phyloP scores from a whole-genome alignment of 1,140 invertebrate species.

The Carposina sasakii region DNA sequence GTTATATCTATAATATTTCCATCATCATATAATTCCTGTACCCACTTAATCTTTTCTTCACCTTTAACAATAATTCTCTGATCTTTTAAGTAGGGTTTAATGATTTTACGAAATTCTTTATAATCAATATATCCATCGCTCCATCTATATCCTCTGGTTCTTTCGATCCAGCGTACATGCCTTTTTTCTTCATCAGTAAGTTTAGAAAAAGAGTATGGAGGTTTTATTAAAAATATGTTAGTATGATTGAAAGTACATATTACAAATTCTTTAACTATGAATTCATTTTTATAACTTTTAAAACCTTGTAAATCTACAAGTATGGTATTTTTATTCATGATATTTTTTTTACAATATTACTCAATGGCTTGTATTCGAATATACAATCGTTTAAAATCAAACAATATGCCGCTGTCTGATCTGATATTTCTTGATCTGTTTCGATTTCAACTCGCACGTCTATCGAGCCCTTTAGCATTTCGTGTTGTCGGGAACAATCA shows the following conservation, averaged over 20 bases:
- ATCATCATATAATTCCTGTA: not conserved
- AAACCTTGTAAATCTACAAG: conserved; percentile 20
- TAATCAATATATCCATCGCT: conserved; percentile 9
- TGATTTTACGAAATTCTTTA: conserved; percentile 1
- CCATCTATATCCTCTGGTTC: conserved; percentile 6
- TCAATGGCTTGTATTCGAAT: conserved; percentile 26
- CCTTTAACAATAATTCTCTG: conserved; percentile 6
- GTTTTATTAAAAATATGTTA: conserved; percentile 15
- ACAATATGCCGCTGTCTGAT: conserved; percentile 26
- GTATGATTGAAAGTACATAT: not conserved
- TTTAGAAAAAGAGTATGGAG: conserved; percentile 12
- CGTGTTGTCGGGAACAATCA: conserved; percentile 36
- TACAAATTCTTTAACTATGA: conserved; percentile 21
- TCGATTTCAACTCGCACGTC: conserved; percentile 25
- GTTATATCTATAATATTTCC: not conserved
- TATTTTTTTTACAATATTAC: conserved; percentile 21
- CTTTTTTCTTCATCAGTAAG: too few species aligned
- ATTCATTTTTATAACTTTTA: conserved; percentile 13
- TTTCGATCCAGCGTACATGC: conserved; percentile 3
- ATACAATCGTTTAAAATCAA: conserved; percentile 27
- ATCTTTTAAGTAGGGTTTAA: conserved; percentile 2
- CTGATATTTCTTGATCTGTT: conserved; percentile 18
- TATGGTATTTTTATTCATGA: conserved; percentile 6
- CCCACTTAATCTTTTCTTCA: not conserved
- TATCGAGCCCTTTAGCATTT: conserved; percentile 18